These are phyloP conservation scores for Elegia similella DNA, from an alignment of 2,888 invertebrate genomes.

Conservation along the genomic window DNA sequence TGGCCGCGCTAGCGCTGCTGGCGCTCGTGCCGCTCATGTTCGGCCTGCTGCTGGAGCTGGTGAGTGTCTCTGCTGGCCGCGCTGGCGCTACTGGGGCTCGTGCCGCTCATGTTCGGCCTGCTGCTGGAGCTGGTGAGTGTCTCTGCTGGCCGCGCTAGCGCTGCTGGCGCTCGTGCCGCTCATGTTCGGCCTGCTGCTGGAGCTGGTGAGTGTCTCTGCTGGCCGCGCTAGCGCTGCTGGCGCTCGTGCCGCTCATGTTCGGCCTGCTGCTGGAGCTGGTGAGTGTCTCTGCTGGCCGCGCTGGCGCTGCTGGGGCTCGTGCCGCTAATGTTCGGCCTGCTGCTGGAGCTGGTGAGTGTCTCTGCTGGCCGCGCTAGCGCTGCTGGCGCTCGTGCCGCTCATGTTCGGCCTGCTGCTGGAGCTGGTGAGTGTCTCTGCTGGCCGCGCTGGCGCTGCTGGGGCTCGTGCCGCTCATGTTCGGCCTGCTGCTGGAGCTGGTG, in stretches of 20 bases:
- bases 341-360: constrained; percentile 88
- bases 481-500: constrained; percentile 93
- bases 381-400: constrained; percentile 95
- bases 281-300: constrained; percentile 72
- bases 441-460: too few species aligned
- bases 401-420: constrained; percentile 96
- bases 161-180: constrained; percentile 95
- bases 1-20: constrained; percentile 88
- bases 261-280: constrained; percentile 94
- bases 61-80: constrained; percentile 74
- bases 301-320: constrained; percentile 92
- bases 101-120: constrained; percentile 95
- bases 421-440: constrained; percentile 82
- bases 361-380: constrained; percentile 83
- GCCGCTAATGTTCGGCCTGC: constrained; percentile 94
- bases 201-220: constrained; percentile 79
- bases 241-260: constrained; percentile 96
- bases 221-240: constrained; percentile 88
- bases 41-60: constrained; percentile 94
- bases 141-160: constrained; percentile 83
- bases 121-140: constrained; percentile 89
- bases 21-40: constrained; percentile 96
- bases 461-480: constrained; percentile 95
- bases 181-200: constrained; percentile 94
- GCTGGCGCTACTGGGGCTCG: constrained; percentile 90